Evolutionary conservation across 2,888 invertebrate species (phyloP).

Genomic region (Mycogona germanica): DNA sequence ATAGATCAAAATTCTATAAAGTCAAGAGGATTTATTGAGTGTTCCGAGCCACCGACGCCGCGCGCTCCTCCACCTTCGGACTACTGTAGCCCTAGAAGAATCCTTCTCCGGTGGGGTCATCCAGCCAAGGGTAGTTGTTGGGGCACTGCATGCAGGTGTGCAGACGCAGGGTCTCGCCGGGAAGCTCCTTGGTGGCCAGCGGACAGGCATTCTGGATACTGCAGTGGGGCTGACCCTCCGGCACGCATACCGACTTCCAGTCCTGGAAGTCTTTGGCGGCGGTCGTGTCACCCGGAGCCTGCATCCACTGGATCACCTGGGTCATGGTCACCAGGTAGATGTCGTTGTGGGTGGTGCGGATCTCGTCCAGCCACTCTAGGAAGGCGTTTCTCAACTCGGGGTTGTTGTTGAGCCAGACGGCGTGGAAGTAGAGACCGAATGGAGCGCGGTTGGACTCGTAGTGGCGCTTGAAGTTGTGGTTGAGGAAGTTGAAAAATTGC

Average conservation of each 20-base stretch:
- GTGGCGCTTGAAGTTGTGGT: slow-evolving; percentile 91
- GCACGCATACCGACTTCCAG: slow-evolving; percentile 51
- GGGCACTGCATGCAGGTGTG: slow-evolving; percentile 89
- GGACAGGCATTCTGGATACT: slow-evolving; percentile 87
- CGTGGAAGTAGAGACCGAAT: slow-evolving; percentile 70
- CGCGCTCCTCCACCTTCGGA: no score
- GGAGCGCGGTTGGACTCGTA: slow-evolving; percentile 88
- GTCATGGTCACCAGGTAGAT: slow-evolving; percentile 88
- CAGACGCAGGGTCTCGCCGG: slow-evolving; percentile 77
- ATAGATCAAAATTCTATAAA: no score
- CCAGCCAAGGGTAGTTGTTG: slow-evolving; percentile 84
- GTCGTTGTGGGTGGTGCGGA: slow-evolving; percentile 50
- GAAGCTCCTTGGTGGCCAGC: slow-evolving; percentile 80
- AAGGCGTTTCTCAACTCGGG: slow-evolving; percentile 31
- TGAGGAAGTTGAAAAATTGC: slow-evolving; percentile 70
- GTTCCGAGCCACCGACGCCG: no score
- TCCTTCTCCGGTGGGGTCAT: neutral
- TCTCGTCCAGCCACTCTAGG: slow-evolving; percentile 86
- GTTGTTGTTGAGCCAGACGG: slow-evolving; percentile 89
- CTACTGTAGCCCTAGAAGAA: no score
- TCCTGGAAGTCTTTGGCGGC: slow-evolving; percentile 87
- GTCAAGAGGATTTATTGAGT: no score
- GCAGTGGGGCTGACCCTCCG: slow-evolving; percentile 69
- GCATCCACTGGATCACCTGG: slow-evolving; percentile 81
- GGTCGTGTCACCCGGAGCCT: slow-evolving; percentile 69